These are phyloP conservation scores for Nephrocerus scutellatus DNA, from an alignment of 2,888 invertebrate species.

Conservation along the genomic window DNA sequence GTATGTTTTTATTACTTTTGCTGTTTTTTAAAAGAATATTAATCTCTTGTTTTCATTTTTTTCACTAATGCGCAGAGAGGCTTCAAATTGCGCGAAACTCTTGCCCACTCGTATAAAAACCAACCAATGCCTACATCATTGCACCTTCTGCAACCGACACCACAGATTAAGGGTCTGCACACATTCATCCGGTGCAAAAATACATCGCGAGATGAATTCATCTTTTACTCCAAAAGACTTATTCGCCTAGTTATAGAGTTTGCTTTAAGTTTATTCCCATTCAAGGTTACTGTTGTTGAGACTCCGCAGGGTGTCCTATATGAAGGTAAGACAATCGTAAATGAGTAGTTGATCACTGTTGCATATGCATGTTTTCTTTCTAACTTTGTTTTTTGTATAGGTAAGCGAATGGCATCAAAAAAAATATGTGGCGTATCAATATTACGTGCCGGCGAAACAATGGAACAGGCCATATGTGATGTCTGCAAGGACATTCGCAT, in stretches of 20 bases:
- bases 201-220: conserved; percentile 94
- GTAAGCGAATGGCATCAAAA: conserved; percentile 73
- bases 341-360: too few relatives aligned
- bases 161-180: conserved; percentile 80
- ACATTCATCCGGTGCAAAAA: conserved; percentile 96
- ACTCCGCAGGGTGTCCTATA: conserved; percentile 86
- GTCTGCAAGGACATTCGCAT: conserved; percentile 97
- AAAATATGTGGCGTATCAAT: conserved; percentile 98
- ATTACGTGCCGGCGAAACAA: conserved; percentile 95
- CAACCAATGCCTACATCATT: conserved; percentile 85
- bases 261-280: conserved; percentile 86
- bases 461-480: conserved; percentile 98
- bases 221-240: conserved; percentile 96
- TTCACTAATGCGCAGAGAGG: too few relatives aligned
- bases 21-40: too few relatives aligned
- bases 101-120: conserved; percentile 75
- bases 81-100: conserved; percentile 82
- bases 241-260: conserved; percentile 96
- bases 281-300: conserved; percentile 73
- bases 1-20: too few relatives aligned
- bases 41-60: too few relatives aligned
- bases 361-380: too few relatives aligned
- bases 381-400: too few relatives aligned
- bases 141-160: conserved; percentile 77
- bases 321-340: conserved; percentile 59